Percentiles rank a stretch among this genome's conserved stretches.
Evolutionary conservation across 2,113 vertebrate genomes (phyloP).

Genomic region (Python bivittatus): DNA sequence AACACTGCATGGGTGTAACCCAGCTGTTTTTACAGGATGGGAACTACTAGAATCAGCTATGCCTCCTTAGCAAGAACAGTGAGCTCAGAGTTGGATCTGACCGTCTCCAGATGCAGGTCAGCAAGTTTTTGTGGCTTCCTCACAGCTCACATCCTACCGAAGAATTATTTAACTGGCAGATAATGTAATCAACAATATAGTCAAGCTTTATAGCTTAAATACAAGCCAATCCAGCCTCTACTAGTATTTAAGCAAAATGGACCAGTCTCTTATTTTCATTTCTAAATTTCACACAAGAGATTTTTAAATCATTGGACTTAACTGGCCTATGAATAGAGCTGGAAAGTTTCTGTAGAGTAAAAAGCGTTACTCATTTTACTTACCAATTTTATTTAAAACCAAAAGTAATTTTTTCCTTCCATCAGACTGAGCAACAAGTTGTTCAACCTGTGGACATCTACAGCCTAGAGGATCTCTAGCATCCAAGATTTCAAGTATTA

Average conservation of each 20-base stretch:
- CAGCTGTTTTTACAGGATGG: background rate
- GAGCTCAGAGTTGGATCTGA: constrained; percentile 84
- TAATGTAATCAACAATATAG: background rate
- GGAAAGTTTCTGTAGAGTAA: background rate
- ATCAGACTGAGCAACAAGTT: constrained; percentile 75
- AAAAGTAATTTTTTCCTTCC: constrained; percentile 86
- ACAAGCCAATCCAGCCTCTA: background rate
- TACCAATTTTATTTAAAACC: constrained; percentile 94
- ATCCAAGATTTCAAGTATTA: constrained; percentile 92
- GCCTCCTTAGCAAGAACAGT: background rate
- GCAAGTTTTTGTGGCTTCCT: constrained; percentile 68
- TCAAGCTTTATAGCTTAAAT: background rate
- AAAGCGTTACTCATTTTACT: constrained; percentile 30
- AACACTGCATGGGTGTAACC: background rate
- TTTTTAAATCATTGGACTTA: background rate
- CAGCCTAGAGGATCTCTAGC: constrained; percentile 93
- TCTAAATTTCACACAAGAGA: background rate
- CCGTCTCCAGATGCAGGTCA: constrained; percentile 69
- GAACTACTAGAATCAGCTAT: background rate
- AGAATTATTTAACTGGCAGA: background rate
- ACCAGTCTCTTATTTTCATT: background rate
- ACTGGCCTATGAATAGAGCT: background rate
- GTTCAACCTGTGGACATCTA: constrained; percentile 90
- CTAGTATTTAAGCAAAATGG: background rate
- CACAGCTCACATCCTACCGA: constrained; percentile 61